These are phyloP conservation scores for rabbit (Oryctolagus cuniculus) DNA, from an alignment of 2,113 vertebrate species.

Conservation along the genomic window mOryCun1.1 NC_091441.1:102001-102500, in stretches of 20 bases:
- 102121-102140: conserved; percentile 68
- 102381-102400: no score
- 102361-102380: neutral
- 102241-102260: no score
- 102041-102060: neutral
- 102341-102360: neutral
- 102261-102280: no score
- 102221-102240: no score
- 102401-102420: no score
- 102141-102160: conserved; percentile 64
- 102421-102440: no score
- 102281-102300: no score
- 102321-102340: no score
- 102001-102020: neutral
- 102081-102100: conserved; percentile 40
- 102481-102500: no score
- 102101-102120: conserved; percentile 56
- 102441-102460: no score
- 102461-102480: no score
- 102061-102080: neutral
- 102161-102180: conserved; percentile 69
- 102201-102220: conserved; percentile 7
- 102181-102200: conserved; percentile 67
- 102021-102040: neutral
- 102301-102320: no score